Evolutionary conservation across 2,113 vertebrate genomes (phyloP), one percentile per base, ranked within the genome.

Genomic region (Stictonetta naevosa): DNA sequence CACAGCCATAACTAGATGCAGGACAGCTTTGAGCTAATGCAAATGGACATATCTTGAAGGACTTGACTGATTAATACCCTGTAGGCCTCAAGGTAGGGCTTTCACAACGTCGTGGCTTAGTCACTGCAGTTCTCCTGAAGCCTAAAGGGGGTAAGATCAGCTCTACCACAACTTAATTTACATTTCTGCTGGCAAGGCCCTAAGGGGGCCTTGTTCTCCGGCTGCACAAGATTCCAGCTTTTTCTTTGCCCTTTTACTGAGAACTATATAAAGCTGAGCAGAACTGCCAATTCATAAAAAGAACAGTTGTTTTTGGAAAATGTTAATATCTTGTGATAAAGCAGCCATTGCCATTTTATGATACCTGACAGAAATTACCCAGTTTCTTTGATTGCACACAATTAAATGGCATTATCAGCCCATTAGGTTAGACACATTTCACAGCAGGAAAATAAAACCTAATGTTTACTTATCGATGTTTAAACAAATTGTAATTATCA

Each of bases 401-500:
- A 89, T 96, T 96, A 96, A 91, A 78, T 86, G 83, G 52, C 71
- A 84, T 97, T 96, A 92, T 91, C 80, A 92, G 58, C 92, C 92
- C 88, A 89, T 97, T 96, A 97, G 80, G 56, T 90, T 95, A 90
- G 94, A 95, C 96, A 79, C 67, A 80, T 89, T 93, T 94, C 88
- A 94, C 90, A 95, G 93, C 63, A 95, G 83, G 95, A 96, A 95
- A 96, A 96, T 95, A 92, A 96, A 92, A 71, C 23, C 63, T 87
- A 85, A 79, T 95, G 94, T 96, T 96, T 97, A 94, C 78, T 93
- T 96, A 95, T 96, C 0, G 8, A 81, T 89, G 77, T 84, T 96
- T 89, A 96, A 96, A 95, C 93, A 93, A 96, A 95, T 88, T 89
- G 80, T 83, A 96, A 93, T 95, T 96, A 95, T 95, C 83, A 80